These are phyloP conservation scores for Phataginus tetradactyla DNA, from an alignment of 2,797 vertebrate genomes.

Conservation along the genomic window DNA sequence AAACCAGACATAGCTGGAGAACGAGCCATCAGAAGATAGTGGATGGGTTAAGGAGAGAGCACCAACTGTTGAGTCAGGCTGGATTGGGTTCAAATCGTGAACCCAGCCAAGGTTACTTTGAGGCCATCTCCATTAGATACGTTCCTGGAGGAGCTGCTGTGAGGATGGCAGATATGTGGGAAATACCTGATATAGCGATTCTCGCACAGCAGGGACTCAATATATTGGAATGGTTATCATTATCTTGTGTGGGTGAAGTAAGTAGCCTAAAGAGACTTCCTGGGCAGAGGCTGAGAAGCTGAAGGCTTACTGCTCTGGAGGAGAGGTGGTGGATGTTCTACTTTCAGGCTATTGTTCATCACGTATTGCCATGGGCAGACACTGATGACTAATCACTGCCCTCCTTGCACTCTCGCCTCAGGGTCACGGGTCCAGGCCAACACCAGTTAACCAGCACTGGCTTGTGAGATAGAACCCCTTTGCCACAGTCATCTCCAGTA, in stretches of 20 bases:
- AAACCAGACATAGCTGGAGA: conserved; percentile 10
- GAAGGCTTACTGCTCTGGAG: neutral
- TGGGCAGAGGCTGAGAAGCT: neutral
- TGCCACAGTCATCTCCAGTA: neutral
- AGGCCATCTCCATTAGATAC: neutral
- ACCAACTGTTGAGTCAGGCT: neutral
- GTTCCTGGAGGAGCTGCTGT: neutral
- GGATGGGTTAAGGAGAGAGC: neutral
- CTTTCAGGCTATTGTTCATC: neutral
- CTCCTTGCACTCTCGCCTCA: neutral
- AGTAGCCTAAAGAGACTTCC: neutral
- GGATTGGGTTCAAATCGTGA: neutral
- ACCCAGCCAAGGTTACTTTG: neutral
- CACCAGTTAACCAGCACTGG: neutral
- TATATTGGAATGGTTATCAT: neutral
- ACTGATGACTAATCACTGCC: neutral
- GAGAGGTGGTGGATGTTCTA: neutral
- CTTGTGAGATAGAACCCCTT: neutral
- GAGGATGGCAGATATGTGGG: neutral
- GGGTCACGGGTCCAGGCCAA: neutral
- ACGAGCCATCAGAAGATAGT: neutral
- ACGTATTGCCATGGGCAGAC: neutral
- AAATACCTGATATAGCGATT: neutral
- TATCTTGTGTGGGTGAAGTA: neutral
- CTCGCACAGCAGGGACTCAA: neutral